Conservation (phyloP, 2,113 vertebrate genomes). For the Oryctolagus cuniculus region mOryCun1.1 NC_091440.1:134049501-134050000, state of each 20-base stretch:
- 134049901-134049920: conserved; percentile 59
- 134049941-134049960: conserved; percentile 7
- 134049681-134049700: conserved; percentile 65
- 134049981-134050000: background rate
- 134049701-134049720: conserved; percentile 65
- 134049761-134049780: conserved; percentile 67
- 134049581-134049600: background rate
- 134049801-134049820: conserved; percentile 75
- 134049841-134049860: conserved; percentile 65
- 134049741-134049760: conserved; percentile 64
- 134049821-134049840: conserved; percentile 73
- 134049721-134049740: conserved; percentile 79
- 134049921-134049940: conserved; percentile 50
- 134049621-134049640: background rate
- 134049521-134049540: background rate
- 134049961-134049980: background rate
- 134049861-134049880: conserved; percentile 62
- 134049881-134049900: conserved; percentile 32
- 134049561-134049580: background rate
- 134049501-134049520: conserved; percentile 36
- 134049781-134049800: conserved; percentile 79
- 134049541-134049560: conserved; percentile 46
- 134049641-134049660: background rate
- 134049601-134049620: conserved; percentile 65
- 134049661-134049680: conserved; percentile 24